A percentile compares a stretch with the other conserved stretches of the same genome.
phyloP scores from a whole-genome alignment of 2,888 invertebrate species.

The Andrena minutula region DNA sequence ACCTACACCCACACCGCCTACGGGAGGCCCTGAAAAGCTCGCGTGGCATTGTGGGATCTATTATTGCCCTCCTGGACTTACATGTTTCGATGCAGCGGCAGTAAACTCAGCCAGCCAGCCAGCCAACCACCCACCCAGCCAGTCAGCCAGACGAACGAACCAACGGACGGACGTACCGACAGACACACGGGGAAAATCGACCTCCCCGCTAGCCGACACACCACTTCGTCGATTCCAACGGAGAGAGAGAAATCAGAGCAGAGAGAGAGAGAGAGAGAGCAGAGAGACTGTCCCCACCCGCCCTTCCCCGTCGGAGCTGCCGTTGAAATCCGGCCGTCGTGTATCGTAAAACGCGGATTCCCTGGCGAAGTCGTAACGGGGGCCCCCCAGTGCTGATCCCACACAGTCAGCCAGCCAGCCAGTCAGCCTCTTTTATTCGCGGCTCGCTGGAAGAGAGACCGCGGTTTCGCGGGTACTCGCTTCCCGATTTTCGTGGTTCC shows the following conservation, averaged over 20 bases:
- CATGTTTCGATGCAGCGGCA: constrained; percentile 77
- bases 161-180: constrained; percentile 57
- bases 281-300: constrained; percentile 37
- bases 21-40: constrained; percentile 77
- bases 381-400: background rate
- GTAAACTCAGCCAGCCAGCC: constrained; percentile 62
- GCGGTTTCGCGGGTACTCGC: constrained; percentile 71
- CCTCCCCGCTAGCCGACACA: constrained; percentile 51
- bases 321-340: constrained; percentile 32
- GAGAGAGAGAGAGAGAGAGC: background rate
- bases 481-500: constrained; percentile 67
- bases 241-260: background rate
- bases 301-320: background rate
- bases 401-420: constrained; percentile 1
- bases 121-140: constrained; percentile 61
- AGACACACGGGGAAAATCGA: constrained; percentile 61
- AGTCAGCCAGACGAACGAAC: constrained; percentile 59
- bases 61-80: constrained; percentile 83
- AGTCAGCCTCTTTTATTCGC: constrained; percentile 39
- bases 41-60: constrained; percentile 82
- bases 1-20: constrained; percentile 47
- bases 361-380: constrained; percentile 45
- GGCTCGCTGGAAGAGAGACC: constrained; percentile 34
- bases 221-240: constrained; percentile 52
- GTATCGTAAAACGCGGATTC: constrained; percentile 51